Conservation (phyloP, 2,797 vertebrate genomes). For the Cossypha dichroa region DNA sequence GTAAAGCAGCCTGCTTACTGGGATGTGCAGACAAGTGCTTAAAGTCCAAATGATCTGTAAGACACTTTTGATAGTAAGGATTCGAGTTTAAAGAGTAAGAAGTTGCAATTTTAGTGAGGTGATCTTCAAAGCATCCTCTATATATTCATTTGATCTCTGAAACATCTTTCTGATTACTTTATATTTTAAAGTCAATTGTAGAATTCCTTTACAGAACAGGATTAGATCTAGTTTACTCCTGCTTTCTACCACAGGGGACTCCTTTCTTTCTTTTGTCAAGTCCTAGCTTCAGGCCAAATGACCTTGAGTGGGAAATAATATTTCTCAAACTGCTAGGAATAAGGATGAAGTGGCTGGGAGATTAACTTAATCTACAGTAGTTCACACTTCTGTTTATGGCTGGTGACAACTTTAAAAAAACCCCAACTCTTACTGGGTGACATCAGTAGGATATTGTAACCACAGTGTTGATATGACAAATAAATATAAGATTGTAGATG, state of each 20-base stretch:
- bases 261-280: background rate
- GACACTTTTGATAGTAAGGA: background rate
- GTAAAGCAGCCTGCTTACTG: background rate
- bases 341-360: background rate
- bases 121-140: background rate
- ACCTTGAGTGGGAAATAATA: slow-evolving; percentile 15
- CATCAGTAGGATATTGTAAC: slow-evolving; percentile 41
- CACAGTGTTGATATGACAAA: slow-evolving; percentile 37
- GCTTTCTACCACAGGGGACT: background rate
- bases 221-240: background rate
- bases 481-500: background rate
- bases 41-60: background rate
- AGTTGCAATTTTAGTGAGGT: background rate
- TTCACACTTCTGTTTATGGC: slow-evolving; percentile 54
- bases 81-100: background rate
- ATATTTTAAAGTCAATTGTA: background rate
- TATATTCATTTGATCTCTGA: background rate
- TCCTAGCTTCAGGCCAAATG: background rate
- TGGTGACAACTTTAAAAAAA: slow-evolving; percentile 33
- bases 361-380: slow-evolving; percentile 34
- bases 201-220: background rate
- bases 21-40: background rate
- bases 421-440: slow-evolving; percentile 28
- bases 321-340: slow-evolving; percentile 19
- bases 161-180: background rate